phyloP scores from a whole-genome alignment of 2,797 vertebrate genomes.

The Melanotaenia trifasciata region DNA sequence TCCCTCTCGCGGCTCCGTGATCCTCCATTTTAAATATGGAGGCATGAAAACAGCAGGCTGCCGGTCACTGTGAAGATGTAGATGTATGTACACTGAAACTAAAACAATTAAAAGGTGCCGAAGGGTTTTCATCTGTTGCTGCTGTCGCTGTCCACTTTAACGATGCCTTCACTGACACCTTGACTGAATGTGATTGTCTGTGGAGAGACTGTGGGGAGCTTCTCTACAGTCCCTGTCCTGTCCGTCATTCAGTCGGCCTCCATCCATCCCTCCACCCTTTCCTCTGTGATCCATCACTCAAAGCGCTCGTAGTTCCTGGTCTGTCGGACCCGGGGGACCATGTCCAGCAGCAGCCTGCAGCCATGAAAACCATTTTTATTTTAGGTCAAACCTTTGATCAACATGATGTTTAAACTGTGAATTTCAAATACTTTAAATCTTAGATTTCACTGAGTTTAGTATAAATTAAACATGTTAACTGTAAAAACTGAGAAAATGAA shows the following conservation, averaged over 20 bases:
- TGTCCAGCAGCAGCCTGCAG: slow-evolving; percentile 91
- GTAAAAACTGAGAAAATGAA: too few species aligned
- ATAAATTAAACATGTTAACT: too few species aligned
- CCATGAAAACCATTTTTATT: neutral
- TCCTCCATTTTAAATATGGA: slow-evolving; percentile 29
- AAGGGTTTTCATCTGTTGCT: neutral
- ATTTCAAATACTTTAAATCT: too few species aligned
- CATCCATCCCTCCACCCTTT: neutral
- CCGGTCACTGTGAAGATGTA: slow-evolving; percentile 39
- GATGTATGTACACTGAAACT: slow-evolving; percentile 52
- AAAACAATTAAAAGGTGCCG: slow-evolving; percentile 50
- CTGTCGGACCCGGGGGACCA: slow-evolving; percentile 91
- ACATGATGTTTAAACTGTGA: too few species aligned
- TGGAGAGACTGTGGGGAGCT: slow-evolving; percentile 18
- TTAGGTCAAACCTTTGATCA: too few species aligned
- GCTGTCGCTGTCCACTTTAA: neutral
- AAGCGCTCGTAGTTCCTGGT: slow-evolving; percentile 97
- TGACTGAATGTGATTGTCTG: slow-evolving; percentile 42
- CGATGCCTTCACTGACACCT: slow-evolving; percentile 12
- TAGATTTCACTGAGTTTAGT: too few species aligned
- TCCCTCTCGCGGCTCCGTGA: neutral
- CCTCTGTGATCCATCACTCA: slow-evolving; percentile 80
- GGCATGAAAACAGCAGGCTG: slow-evolving; percentile 15
- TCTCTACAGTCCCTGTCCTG: slow-evolving; percentile 20
- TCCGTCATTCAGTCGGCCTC: slow-evolving; percentile 10